phyloP scores from a whole-genome alignment of 2,888 invertebrate species.

The Tenthredo distinguenda region DNA sequence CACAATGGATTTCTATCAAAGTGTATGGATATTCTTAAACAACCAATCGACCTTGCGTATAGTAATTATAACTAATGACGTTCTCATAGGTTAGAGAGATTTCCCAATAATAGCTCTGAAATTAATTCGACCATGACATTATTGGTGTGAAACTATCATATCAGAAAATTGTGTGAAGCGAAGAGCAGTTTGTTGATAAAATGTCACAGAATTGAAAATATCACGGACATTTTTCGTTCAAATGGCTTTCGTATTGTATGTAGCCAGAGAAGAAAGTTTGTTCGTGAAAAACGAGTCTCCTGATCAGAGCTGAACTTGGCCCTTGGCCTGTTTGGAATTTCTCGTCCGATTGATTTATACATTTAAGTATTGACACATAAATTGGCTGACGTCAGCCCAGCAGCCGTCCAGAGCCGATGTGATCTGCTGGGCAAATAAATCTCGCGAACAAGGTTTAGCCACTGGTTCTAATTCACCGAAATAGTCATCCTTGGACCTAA shows the following conservation, averaged over 20 bases:
- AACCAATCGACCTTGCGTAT: not conserved
- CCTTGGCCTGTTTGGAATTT: not conserved
- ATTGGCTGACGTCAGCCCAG: slow-evolving; percentile 1
- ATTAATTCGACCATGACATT: not conserved
- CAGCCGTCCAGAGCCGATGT: not conserved
- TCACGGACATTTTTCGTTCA: too few relatives aligned
- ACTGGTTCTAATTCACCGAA: not conserved
- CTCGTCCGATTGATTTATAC: not conserved
- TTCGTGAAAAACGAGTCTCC: not conserved
- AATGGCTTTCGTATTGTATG: not conserved
- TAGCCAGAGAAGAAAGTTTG: not conserved
- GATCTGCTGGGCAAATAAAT: not conserved
- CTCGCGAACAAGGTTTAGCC: not conserved
- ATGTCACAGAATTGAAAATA: not conserved
- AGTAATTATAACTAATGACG: not conserved
- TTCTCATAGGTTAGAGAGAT: not conserved
- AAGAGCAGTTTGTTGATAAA: not conserved
- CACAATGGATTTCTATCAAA: too few relatives aligned
- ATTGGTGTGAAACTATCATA: not conserved
- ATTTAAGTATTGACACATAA: not conserved
- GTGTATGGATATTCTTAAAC: not conserved
- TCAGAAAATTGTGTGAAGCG: not conserved
- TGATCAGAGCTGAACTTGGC: not conserved
- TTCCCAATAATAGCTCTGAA: not conserved
- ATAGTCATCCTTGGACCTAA: not conserved